Conservation (phyloP, 2,888 invertebrate genomes). For the Drosophila incognita region DNA sequence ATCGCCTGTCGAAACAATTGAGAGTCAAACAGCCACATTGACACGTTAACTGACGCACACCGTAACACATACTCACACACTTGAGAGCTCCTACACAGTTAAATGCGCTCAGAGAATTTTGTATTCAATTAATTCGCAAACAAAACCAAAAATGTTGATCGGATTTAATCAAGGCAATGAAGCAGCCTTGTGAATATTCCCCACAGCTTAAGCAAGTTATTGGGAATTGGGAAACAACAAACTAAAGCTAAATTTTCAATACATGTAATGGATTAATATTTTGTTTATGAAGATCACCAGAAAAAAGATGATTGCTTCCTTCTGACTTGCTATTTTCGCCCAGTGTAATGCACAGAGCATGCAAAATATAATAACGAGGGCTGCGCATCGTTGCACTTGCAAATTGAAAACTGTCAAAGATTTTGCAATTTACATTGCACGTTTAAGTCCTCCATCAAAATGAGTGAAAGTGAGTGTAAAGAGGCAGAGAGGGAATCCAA, state of each 20-base stretch:
- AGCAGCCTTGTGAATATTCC: neutral
- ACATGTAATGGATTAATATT: neutral
- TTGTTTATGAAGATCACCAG: neutral
- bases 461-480: neutral
- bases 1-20: slow-evolving; percentile 63
- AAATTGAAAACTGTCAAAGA: slow-evolving; percentile 61
- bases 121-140: neutral
- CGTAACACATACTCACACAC: slow-evolving; percentile 1
- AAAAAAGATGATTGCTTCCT: neutral
- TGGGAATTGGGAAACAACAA: neutral
- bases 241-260: neutral
- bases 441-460: slow-evolving; percentile 23
- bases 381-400: slow-evolving; percentile 54
- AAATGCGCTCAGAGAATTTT: slow-evolving; percentile 27
- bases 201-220: neutral
- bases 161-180: neutral
- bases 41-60: slow-evolving; percentile 64
- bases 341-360: slow-evolving; percentile 29
- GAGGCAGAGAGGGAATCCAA: neutral
- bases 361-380: slow-evolving; percentile 29
- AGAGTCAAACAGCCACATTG: slow-evolving; percentile 74
- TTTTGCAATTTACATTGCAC: slow-evolving; percentile 46
- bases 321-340: slow-evolving; percentile 6
- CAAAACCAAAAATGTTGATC: neutral
- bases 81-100: neutral